Percentiles rank a stretch among this genome's conserved stretches.
phyloP scores from a whole-genome alignment of 1,140 invertebrate species.

The Scaptomyza hsui region DNA sequence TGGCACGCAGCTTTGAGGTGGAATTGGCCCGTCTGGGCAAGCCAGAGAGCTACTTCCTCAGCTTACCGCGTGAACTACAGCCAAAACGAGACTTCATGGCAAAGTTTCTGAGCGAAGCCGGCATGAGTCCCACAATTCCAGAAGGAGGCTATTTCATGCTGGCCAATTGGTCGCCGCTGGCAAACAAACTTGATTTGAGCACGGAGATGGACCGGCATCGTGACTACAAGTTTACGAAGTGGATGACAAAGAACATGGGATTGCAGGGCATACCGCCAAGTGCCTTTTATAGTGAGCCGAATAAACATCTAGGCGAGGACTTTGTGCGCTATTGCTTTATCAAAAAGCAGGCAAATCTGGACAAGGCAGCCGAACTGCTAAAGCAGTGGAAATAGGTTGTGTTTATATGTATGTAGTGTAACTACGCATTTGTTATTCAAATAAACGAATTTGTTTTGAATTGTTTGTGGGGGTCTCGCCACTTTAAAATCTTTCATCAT shows the following conservation, averaged over 20 bases:
- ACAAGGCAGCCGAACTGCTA: constrained; percentile 88
- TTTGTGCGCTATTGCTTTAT: constrained; percentile 97
- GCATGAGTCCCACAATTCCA: constrained; percentile 96
- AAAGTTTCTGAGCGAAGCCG: constrained; percentile 90
- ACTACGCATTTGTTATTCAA: constrained; percentile 9
- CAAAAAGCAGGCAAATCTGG: constrained; percentile 93
- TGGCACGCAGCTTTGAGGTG: constrained; percentile 94
- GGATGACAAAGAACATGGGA: constrained; percentile 96
- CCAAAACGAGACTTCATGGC: constrained; percentile 94
- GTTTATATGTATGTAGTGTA: constrained; percentile 8
- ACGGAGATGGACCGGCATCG: constrained; percentile 89
- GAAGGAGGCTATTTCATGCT: constrained; percentile 99
- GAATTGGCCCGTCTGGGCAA: constrained; percentile 90
- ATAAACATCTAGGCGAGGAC: constrained; percentile 94
- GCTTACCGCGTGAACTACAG: constrained; percentile 90
- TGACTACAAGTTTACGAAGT: constrained; percentile 97
- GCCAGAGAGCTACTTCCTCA: constrained; percentile 94
- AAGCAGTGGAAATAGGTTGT: constrained; percentile 85
- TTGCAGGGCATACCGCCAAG: constrained; percentile 96
- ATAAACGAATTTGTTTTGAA: constrained; percentile 61
- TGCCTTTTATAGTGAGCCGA: constrained; percentile 93
- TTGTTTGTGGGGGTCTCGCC: not conserved
- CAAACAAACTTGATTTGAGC: constrained; percentile 87
- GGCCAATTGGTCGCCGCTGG: constrained; percentile 94
- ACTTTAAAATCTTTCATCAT: constrained; percentile 9